Percentiles rank a stretch among this genome's conserved stretches.
phyloP scores from a whole-genome alignment of 2,797 vertebrate genomes.

The Rhinichthys osculus region DNA sequence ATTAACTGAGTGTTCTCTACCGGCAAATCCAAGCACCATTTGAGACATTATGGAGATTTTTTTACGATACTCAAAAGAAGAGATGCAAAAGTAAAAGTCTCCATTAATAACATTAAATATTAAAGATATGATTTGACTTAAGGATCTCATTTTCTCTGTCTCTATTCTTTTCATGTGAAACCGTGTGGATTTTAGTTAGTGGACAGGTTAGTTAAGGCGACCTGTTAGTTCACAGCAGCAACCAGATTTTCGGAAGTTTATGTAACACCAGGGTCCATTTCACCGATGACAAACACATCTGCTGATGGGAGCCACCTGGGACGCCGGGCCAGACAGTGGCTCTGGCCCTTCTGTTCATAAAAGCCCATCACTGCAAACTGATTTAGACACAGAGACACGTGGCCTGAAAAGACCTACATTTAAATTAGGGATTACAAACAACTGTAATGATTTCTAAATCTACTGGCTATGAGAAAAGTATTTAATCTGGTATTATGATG shows the following conservation, averaged over 20 bases:
- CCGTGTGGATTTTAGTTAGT: not conserved
- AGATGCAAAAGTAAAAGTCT: not conserved
- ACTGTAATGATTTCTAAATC: constrained; percentile 1
- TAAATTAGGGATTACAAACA: constrained; percentile 27
- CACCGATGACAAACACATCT: constrained; percentile 32
- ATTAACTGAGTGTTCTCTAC: too few species aligned
- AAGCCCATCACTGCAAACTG: not conserved
- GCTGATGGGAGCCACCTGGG: constrained; percentile 19
- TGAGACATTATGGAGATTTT: too few species aligned
- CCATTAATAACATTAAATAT: not conserved
- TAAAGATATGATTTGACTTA: not conserved
- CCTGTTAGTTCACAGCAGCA: not conserved
- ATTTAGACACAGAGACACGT: not conserved
- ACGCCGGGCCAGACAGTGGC: constrained; percentile 2
- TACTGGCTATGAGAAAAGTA: constrained; percentile 6
- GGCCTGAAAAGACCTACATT: not conserved
- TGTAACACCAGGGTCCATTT: constrained; percentile 20
- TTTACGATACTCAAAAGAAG: not conserved
- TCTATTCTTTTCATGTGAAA: not conserved
- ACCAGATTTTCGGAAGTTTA: constrained; percentile 8
- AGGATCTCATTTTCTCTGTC: not conserved
- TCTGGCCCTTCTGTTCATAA: constrained; percentile 12
- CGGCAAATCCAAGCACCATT: not conserved
- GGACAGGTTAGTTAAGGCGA: not conserved
- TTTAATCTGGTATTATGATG: constrained; percentile 15